Evolutionary conservation across 2,888 invertebrate genomes (phyloP).

Genomic region (Arctia plantaginis): DNA sequence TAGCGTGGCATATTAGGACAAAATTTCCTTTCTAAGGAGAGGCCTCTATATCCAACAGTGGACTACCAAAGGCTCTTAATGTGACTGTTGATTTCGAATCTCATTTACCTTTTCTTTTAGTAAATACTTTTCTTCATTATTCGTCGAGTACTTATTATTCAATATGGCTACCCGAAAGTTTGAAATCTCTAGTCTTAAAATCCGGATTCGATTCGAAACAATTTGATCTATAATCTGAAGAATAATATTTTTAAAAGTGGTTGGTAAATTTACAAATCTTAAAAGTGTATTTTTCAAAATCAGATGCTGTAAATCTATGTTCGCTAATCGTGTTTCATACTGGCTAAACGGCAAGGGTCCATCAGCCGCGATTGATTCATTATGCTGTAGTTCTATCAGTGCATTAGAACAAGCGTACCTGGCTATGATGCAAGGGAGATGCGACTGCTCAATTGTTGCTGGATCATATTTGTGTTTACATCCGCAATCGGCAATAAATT

Average conservation of each 20-base stretch:
- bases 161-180: not conserved
- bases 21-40: too few species aligned
- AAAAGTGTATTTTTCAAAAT: not conserved
- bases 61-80: not conserved
- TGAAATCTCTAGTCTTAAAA: not conserved
- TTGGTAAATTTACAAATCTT: not conserved
- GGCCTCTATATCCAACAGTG: not conserved
- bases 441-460: not conserved
- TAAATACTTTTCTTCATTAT: too few species aligned
- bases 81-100: too few species aligned
- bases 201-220: not conserved
- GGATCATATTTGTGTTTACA: not conserved
- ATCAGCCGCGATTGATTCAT: not conserved
- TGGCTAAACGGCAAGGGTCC: conserved; percentile 4
- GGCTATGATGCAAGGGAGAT: not conserved
- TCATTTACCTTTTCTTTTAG: too few species aligned
- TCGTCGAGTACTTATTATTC: too few species aligned
- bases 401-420: not conserved
- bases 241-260: not conserved
- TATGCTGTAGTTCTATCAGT: not conserved
- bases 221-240: not conserved
- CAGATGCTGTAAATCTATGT: conserved; percentile 2
- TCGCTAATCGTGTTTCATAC: conserved; percentile 7
- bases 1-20: too few species aligned
- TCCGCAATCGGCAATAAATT: conserved; percentile 1